Evolutionary conservation across 2,113 vertebrate genomes (phyloP), one percentile per base, ranked within the genome.

Genomic region (Lethenteron camtschaticum): DNA sequence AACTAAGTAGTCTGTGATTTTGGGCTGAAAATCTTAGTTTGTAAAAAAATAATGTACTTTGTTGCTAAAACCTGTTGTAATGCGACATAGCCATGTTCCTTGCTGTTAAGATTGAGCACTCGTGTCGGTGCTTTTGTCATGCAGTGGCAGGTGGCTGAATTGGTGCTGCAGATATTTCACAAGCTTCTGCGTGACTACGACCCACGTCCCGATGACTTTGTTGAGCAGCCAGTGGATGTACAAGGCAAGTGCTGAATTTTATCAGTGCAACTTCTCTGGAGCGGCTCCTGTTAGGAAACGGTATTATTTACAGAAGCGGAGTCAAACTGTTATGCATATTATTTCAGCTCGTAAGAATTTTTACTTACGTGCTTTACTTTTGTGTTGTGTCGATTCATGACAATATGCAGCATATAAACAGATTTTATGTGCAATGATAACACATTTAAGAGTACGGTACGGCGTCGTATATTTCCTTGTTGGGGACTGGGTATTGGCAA

Each of bases 101-200:
- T 41, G 24, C 24, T 41, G 24, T 41, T 41, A 41, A 41, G 24
- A 41, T 41, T 41, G 24, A 41, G 4, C 24, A 41, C 41, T 41
- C 41, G 6, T 41, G 41, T 41, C 41, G 41, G 41, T 41, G 41
- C 41, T 41, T 66, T 66, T 20, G n/a, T 66, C 63, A 10, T 20
- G 20, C 63, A 66, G 63, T 66, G 63, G 63, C 63, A 66, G 20
- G 63, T 66, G 63, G 63, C 63, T 16, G 63, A 66, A 20, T 20
- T 66, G 63, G 10, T 20, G n/a, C 20, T 66, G 63, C n/a, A 11
- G 63, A 66, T 66, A 66, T 66, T 66, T 11, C 63, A 66, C n/a
- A 66, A 66, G 20, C 63, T 66, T 11, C 63, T 66, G n/a, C 20
- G 20, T 66, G 63, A 8, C 10, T 66, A 66, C 20, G 63, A 66